These are phyloP conservation scores for Eilema caniola DNA, from an alignment of 2,888 invertebrate species.

Conservation along the genomic window DNA sequence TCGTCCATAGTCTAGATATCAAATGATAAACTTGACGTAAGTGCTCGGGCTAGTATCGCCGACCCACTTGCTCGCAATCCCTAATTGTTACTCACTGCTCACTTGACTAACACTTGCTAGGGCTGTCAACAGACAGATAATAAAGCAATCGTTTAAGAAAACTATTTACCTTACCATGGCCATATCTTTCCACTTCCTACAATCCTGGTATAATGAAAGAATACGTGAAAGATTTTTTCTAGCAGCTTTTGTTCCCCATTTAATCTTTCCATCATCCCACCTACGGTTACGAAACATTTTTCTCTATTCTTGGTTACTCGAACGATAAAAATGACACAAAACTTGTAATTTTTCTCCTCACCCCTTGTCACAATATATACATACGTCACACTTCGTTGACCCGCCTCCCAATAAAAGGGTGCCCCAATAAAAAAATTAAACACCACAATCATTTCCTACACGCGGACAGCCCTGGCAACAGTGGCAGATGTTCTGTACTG, in stretches of 20 bases:
- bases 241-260: too few species aligned
- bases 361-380: neutral
- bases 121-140: constrained; percentile 13
- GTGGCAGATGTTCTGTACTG: constrained; percentile 50
- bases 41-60: constrained; percentile 17
- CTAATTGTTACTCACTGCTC: constrained; percentile 30
- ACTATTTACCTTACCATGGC: neutral
- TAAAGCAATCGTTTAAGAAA: neutral
- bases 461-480: constrained; percentile 19
- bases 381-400: neutral
- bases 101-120: constrained; percentile 10
- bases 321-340: neutral
- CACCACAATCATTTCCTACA: neutral
- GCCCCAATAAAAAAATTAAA: neutral
- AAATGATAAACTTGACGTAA: constrained; percentile 17
- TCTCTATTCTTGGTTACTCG: neutral
- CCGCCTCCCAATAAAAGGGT: neutral
- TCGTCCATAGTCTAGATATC: neutral
- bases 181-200: too few species aligned
- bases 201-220: too few species aligned
- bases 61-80: constrained; percentile 34
- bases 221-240: too few species aligned
- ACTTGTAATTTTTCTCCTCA: neutral
- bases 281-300: too few species aligned
- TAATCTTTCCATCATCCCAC: neutral